Evolutionary conservation across 2,113 vertebrate genomes (phyloP), one percentile per base, ranked within the genome.

Genomic region (Pyxicephalus adspersus): DNA sequence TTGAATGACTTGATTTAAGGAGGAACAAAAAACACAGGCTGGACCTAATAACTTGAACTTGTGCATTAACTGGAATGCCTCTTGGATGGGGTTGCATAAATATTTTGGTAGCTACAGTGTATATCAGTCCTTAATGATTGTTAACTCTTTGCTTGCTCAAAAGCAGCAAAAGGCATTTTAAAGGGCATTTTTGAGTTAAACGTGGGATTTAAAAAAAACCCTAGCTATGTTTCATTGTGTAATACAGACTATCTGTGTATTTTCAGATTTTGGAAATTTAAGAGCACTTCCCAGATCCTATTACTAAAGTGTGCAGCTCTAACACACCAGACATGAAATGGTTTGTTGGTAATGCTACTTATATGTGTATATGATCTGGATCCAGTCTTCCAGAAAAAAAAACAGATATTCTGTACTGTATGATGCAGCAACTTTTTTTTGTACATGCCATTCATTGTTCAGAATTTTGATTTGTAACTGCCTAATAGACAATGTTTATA

Each of bases 401-500:
- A 52, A 28, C 13, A 20, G 60, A 51, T 50, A 63, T 51, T 55
- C 45, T 22, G 23, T 19, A 71, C 17, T 51, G 18, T 45, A 6
- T 18, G 25, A n/a, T 81, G 28, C 50, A 38, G 25, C 45, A 28
- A 64, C 23, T 19, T 45, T 16, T 72, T 75, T 16, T 61, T 51
- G 25, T 64, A 81, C 78, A 81, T 81, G 88, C 84, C 85, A 71
- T 85, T 87, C 85, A 71, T 85, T 87, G 2, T 3, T 50, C 54
- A 28, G 52, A 3, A 0, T 19, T 50, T 16, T 31, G 0, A 26
- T 81, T n/a, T 50, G 83, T 88, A 88, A 86, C 74, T 86, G 87
- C 88, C 86, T 84, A 1, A 83, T 85, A 87, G 93, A 94, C 94
- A 95, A 94, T 88, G 93, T 96, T 95, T 93, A 86, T 91, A 88